Evolutionary conservation across 2,888 invertebrate species (phyloP).

Genomic region (Drosophila greeni): DNA sequence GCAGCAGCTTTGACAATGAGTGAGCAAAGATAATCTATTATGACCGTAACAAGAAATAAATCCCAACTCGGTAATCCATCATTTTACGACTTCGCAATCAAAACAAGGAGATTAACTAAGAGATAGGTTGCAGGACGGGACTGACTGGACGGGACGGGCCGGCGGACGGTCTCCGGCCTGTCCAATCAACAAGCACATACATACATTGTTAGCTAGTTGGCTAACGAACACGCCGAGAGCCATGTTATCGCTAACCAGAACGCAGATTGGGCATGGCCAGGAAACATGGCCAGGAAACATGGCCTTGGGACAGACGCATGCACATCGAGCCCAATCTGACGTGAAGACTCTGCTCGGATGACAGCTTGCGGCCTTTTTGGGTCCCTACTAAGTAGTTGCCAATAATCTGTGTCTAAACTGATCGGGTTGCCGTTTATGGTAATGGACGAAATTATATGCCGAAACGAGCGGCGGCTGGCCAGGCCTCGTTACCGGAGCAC

Average conservation of each 20-base stretch:
- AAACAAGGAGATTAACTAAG: slow-evolving; percentile 73
- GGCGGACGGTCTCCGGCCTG: slow-evolving; percentile 26
- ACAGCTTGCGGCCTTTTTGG: slow-evolving; percentile 61
- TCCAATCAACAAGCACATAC: slow-evolving; percentile 61
- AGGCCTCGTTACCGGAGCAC: slow-evolving; percentile 66
- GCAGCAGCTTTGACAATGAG: slow-evolving; percentile 62
- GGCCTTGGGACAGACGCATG: slow-evolving; percentile 66
- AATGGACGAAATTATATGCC: slow-evolving; percentile 75
- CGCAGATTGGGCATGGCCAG: slow-evolving; percentile 51
- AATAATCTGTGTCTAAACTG: slow-evolving; percentile 75
- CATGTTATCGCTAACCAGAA: slow-evolving; percentile 64
- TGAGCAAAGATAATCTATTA: slow-evolving; percentile 74
- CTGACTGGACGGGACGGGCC: slow-evolving; percentile 11
- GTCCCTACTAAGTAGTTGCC: slow-evolving; percentile 63
- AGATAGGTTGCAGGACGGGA: slow-evolving; percentile 17
- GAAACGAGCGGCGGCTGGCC: slow-evolving; percentile 46
- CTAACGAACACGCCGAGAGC: slow-evolving; percentile 62
- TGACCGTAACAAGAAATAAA: slow-evolving; percentile 73
- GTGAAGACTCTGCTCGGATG: slow-evolving; percentile 33
- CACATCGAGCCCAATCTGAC: slow-evolving; percentile 60
- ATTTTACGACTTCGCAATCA: slow-evolving; percentile 72
- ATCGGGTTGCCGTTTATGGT: slow-evolving; percentile 74
- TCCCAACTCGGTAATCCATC: slow-evolving; percentile 73
- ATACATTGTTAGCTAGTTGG: slow-evolving; percentile 9
- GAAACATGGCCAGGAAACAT: slow-evolving; percentile 63